Conservation (phyloP, 30 jellyfish, hydroid and myxozoan genomes). For the Aurelia coerulea region DNA sequence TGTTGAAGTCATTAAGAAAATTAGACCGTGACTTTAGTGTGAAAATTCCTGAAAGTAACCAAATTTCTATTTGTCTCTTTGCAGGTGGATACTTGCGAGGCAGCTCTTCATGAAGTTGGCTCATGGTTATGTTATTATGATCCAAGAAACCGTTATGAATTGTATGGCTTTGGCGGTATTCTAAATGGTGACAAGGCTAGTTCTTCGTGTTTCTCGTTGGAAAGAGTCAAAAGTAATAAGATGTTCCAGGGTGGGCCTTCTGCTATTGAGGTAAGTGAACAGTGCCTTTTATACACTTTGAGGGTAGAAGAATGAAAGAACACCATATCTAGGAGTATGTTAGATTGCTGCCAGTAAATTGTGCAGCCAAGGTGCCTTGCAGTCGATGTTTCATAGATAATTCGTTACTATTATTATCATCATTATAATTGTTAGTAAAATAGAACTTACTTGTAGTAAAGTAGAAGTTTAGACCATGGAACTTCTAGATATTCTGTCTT, state of each 20-base stretch:
- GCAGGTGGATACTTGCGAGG: conserved; percentile 58
- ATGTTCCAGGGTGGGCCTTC: conserved; percentile 16
- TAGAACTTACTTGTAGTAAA: too few relatives aligned
- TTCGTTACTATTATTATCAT: too few relatives aligned
- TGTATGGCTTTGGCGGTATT: conserved; percentile 79
- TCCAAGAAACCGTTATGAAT: conserved; percentile 36
- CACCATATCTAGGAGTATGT: not conserved
- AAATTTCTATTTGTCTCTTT: not conserved
- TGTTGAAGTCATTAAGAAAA: too few relatives aligned
- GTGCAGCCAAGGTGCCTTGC: too few relatives aligned
- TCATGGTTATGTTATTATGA: conserved; percentile 71
- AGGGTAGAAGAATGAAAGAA: not conserved
- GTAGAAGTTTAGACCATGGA: too few relatives aligned
- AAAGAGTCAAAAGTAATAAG: not conserved
- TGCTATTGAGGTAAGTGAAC: conserved; percentile 47
- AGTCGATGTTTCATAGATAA: too few relatives aligned
- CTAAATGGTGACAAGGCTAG: conserved; percentile 40
- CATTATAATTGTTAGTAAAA: too few relatives aligned
- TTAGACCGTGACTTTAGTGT: too few relatives aligned
- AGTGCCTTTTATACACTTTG: not conserved
- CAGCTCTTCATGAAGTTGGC: conserved; percentile 76
- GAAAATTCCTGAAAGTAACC: too few relatives aligned
- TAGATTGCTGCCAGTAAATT: not conserved
- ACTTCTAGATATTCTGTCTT: too few relatives aligned
- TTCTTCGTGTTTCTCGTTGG: conserved; percentile 19